A percentile compares a stretch with the other conserved stretches of the same genome.
Evolutionary conservation across 2,113 vertebrate genomes (phyloP).

Genomic region (Cavia porcellus): DNA sequence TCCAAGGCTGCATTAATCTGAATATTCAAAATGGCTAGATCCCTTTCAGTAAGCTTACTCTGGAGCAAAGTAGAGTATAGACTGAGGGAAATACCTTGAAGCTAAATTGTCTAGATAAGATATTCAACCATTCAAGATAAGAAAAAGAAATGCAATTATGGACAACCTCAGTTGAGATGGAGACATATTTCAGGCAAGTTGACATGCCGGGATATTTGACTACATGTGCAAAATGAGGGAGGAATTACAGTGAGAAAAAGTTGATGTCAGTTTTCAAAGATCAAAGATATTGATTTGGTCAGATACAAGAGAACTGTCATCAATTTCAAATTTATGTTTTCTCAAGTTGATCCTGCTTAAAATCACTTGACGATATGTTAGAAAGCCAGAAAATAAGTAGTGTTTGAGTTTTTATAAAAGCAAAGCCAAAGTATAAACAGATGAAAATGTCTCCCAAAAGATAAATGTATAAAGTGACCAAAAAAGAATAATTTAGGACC

Average conservation of each 20-base stretch:
- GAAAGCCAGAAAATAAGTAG: not conserved
- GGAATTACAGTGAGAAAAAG: not conserved
- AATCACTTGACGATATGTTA: not conserved
- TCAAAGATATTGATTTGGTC: not conserved
- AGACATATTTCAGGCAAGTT: rapidly evolving
- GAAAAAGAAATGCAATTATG: not conserved
- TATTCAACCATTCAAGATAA: not conserved
- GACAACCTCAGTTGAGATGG: not conserved
- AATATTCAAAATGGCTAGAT: not conserved
- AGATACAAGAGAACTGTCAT: not conserved
- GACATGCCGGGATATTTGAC: not conserved
- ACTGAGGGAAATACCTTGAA: not conserved
- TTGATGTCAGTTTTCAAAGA: not conserved
- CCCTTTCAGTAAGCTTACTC: not conserved
- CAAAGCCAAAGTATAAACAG: not conserved
- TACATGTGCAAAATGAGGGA: not conserved
- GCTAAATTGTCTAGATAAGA: not conserved
- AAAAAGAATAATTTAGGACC: not conserved
- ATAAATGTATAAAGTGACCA: not conserved
- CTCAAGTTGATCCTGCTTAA: not conserved
- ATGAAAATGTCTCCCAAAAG: not conserved
- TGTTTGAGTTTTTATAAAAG: not conserved
- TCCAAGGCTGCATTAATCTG: not conserved
- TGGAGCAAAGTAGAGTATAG: not conserved
- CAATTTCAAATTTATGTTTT: not conserved